Base-by-base conservation (phyloP, 1,140 invertebrate species). In the Drosophila takahashii region DNA sequence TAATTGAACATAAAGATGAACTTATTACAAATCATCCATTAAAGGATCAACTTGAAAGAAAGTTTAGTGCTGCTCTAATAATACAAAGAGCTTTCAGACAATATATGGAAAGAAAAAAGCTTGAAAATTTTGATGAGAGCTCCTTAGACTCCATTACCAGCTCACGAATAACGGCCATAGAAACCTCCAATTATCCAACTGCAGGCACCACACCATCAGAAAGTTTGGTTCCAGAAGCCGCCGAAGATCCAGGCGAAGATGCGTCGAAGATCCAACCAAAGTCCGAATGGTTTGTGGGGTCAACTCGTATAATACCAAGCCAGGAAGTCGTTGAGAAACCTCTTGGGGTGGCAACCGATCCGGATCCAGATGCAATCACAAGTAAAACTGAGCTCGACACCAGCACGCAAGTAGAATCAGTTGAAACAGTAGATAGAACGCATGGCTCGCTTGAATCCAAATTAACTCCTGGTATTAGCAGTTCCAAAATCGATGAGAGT, bases 281-380 rank as follows among this genome's bases (percentile, higher is more conserved):
- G 29, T 56, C 81, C 3, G 59, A 76, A 45, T 91, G 83, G 89
- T 91, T 79, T 72, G 85, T 91, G 22, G 81, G 90, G 15, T 58
- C 76, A 18, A 76, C 85, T 51, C 81, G 66, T 13, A 87, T 90
- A 50, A 42, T 65, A 37, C 48, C 72, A 27, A 80, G 50, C 34
- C 58, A 74, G 15, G 32, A 27, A 47, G 60, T 42, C 39, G 37
- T 51, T 15, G 27, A 42, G 36, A 72, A 60, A 2, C 36, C 39
- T 62, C 27, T 39, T n/a, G 70, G 44, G 57, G 16, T 67, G 27
- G 50, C 16, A 26, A 64, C 44, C 26, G 57, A 36, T 72, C 13
- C 22, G 32, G 51, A 72, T 37, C 22, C 29, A 32, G 27, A 9
- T 45, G 39, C 22, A 59, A 42, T 39, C 27, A 42, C 58, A 64